A percentile compares a stretch with the other conserved stretches of the same genome.
Evolutionary conservation across 2,888 invertebrate genomes (phyloP).

Genomic region (Encarsia formosa): DNA sequence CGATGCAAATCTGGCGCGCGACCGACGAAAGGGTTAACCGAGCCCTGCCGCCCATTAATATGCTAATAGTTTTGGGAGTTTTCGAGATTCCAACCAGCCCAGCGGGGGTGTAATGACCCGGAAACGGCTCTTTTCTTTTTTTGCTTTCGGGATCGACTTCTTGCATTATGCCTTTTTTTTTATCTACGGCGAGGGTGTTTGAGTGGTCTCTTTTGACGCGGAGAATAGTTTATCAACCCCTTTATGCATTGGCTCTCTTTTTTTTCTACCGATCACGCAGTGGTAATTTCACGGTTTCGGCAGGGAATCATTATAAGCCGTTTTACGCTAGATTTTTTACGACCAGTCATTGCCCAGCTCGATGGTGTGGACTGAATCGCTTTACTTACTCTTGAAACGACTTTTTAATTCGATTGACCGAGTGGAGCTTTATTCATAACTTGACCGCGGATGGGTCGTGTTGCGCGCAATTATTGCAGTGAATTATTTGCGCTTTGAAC

Average conservation of each 20-base stretch:
- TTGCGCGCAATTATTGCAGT: background rate
- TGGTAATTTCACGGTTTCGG: background rate
- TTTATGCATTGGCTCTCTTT: no score
- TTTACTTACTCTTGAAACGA: slow-evolving; percentile 10
- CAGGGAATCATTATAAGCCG: background rate
- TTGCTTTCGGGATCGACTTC: background rate
- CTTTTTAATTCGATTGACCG: slow-evolving; percentile 14
- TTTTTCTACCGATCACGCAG: background rate
- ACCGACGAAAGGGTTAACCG: slow-evolving; percentile 52
- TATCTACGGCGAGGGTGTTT: background rate
- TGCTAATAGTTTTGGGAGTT: slow-evolving; percentile 51
- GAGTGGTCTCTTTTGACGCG: background rate
- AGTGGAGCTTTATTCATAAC: background rate
- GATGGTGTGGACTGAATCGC: background rate
- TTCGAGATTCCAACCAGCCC: slow-evolving; percentile 45
- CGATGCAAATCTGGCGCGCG: slow-evolving; percentile 50
- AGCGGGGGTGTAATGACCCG: slow-evolving; percentile 51
- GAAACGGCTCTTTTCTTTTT: slow-evolving; percentile 46
- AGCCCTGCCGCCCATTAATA: slow-evolving; percentile 52
- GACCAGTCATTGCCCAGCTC: background rate
- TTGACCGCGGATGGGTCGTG: slow-evolving; percentile 7
- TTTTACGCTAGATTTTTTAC: background rate
- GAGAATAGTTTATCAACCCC: background rate
- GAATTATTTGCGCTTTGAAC: no score
- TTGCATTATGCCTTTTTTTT: background rate